These are phyloP conservation scores for Hemicentrotus pulcherrimus DNA, from an alignment of 35 echinoderm and acorn worm genomes.

Conservation along the genomic window DNA sequence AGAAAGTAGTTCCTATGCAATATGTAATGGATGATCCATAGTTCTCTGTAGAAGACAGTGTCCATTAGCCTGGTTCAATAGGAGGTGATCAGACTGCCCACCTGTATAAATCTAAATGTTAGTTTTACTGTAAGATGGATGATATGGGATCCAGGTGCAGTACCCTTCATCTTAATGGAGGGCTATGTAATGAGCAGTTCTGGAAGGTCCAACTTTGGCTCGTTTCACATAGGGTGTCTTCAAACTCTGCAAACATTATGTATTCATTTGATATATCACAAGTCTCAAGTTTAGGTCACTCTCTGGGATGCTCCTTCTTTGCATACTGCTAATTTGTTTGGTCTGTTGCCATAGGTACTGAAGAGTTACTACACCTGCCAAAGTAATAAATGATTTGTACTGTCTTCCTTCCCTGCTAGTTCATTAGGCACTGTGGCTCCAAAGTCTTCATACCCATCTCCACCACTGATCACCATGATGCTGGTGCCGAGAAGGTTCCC, in stretches of 20 bases:
- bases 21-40: too few relatives aligned
- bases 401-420: constrained; percentile 93
- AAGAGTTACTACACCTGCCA: constrained; percentile 82
- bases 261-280: constrained; percentile 58
- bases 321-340: background rate
- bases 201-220: constrained; percentile 81
- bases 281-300: background rate
- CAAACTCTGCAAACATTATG: constrained; percentile 69
- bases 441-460: constrained; percentile 98
- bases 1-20: too few relatives aligned
- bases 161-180: too few relatives aligned
- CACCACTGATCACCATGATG: constrained; percentile 97
- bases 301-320: background rate
- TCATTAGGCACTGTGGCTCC: constrained; percentile 87
- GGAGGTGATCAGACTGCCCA: background rate
- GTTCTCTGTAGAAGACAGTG: background rate
- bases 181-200: constrained; percentile 32
- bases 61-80: background rate
- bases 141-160: too few relatives aligned
- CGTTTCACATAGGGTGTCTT: constrained; percentile 81
- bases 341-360: background rate
- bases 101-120: too few relatives aligned
- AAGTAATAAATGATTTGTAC: constrained; percentile 93
- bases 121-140: too few relatives aligned
- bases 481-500: constrained; percentile 56